Evolutionary conservation across 2,797 vertebrate species (phyloP).

Genomic region (Kryptolebias ocellatus): DNA sequence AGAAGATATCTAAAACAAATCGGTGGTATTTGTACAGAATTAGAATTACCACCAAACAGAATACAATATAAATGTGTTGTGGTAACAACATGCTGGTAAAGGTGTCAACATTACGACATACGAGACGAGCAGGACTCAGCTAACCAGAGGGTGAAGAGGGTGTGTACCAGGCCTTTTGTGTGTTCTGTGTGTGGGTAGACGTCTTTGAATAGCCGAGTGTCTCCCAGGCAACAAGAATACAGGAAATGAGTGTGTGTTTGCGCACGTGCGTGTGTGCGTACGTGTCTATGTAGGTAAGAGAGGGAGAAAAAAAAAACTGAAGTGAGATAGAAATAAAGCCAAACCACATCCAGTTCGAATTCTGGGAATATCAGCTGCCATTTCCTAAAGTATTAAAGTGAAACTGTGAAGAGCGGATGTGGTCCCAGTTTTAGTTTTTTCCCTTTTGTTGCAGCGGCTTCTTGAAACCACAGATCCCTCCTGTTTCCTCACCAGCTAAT

Average conservation of each 20-base stretch:
- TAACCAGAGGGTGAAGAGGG: slow-evolving; percentile 8
- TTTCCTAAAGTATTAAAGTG: not conserved
- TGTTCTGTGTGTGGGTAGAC: slow-evolving; percentile 37
- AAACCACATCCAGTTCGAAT: slow-evolving; percentile 1
- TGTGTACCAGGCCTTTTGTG: slow-evolving; percentile 42
- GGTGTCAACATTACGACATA: slow-evolving; percentile 9
- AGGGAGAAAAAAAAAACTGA: not conserved
- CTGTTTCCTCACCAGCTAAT: not conserved
- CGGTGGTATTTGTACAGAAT: too few species aligned
- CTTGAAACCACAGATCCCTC: not conserved
- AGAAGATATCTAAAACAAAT: too few species aligned
- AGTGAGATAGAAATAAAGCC: slow-evolving; percentile 1
- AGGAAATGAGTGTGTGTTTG: slow-evolving; percentile 13
- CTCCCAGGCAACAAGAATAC: slow-evolving; percentile 61
- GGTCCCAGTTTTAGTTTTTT: not conserved
- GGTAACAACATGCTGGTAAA: slow-evolving; percentile 16
- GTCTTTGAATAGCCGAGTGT: slow-evolving; percentile 46
- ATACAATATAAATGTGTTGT: not conserved
- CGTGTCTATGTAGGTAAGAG: not conserved
- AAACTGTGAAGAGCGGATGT: not conserved
- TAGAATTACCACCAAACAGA: too few species aligned
- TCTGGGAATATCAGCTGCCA: not conserved
- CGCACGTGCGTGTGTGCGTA: not conserved
- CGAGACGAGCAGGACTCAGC: slow-evolving; percentile 15
- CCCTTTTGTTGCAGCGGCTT: not conserved